These are phyloP conservation scores for Lepilemur septentrionalis DNA, from an alignment of 2,797 vertebrate species.

Conservation along the genomic window DNA sequence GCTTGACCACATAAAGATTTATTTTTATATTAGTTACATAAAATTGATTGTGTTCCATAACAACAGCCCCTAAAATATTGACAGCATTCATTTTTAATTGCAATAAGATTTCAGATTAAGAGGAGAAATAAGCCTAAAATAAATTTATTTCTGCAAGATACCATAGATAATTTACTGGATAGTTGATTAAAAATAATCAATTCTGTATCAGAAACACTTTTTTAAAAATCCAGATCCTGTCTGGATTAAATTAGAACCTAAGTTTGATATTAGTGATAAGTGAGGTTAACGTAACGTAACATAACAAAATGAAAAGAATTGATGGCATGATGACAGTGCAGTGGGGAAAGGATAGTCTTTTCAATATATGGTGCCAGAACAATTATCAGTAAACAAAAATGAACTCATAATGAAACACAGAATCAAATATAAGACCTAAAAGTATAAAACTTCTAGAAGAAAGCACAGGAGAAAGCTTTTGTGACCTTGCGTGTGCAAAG, in stretches of 20 bases:
- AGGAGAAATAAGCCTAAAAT: background rate
- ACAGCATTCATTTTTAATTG: background rate
- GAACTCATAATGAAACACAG: too few species aligned
- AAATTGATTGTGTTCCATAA: background rate
- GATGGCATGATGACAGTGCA: too few species aligned
- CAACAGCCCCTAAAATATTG: background rate
- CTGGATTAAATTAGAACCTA: background rate
- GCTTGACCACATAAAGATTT: background rate
- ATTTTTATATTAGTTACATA: background rate
- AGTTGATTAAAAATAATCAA: background rate
- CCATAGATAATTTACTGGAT: background rate
- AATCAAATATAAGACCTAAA: too few species aligned
- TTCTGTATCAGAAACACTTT: background rate
- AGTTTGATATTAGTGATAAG: background rate
- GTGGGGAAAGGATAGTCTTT: too few species aligned
- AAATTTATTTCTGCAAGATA: background rate
- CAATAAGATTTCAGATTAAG: background rate
- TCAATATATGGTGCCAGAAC: too few species aligned
- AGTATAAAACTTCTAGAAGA: too few species aligned
- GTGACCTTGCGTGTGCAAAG: too few species aligned
- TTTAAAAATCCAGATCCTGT: background rate
- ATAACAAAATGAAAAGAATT: too few species aligned
- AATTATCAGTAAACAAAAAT: too few species aligned
- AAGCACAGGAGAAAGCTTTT: too few species aligned
- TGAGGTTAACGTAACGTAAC: background rate